Conservation (phyloP, 53 echinoderm and acorn worm species). For the Arbacia lixula region DNA sequence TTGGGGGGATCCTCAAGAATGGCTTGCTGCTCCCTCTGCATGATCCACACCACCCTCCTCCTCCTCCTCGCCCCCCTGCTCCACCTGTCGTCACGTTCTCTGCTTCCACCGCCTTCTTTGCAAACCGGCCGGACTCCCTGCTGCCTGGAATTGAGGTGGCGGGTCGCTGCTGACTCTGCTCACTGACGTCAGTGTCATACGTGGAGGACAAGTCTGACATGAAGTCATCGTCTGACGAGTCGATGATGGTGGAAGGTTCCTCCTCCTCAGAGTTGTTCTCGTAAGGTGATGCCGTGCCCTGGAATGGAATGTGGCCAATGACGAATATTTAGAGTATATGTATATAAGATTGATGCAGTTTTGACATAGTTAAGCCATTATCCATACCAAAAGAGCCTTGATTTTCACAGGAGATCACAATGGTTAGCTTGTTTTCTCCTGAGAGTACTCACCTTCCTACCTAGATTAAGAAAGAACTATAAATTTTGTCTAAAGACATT, state of each 20-base stretch:
- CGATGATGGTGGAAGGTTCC: constrained; percentile 28
- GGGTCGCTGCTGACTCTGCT: constrained; percentile 1
- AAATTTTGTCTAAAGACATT: too few species aligned
- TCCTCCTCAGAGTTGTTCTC: constrained; percentile 77
- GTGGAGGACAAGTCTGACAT: constrained; percentile 13
- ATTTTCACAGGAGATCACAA: too few species aligned
- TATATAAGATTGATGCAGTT: too few species aligned
- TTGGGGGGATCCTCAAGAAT: constrained; percentile 1
- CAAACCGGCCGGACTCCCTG: neutral
- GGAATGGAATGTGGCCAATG: too few species aligned
- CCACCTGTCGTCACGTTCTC: constrained; percentile 22
- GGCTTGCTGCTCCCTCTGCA: neutral
- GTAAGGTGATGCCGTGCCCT: constrained; percentile 75
- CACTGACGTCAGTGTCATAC: constrained; percentile 1
- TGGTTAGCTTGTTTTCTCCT: too few species aligned
- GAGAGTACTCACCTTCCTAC: too few species aligned
- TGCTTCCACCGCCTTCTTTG: constrained; percentile 1
- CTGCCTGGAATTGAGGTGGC: neutral
- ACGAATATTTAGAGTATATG: too few species aligned
- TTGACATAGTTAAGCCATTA: too few species aligned
- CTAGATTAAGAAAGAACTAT: too few species aligned
- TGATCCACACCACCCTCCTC: neutral
- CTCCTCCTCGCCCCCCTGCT: neutral
- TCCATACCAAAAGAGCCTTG: too few species aligned
- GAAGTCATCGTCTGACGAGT: constrained; percentile 34